phyloP scores from a whole-genome alignment of 2,888 invertebrate genomes.

The Apamea sordens region DNA sequence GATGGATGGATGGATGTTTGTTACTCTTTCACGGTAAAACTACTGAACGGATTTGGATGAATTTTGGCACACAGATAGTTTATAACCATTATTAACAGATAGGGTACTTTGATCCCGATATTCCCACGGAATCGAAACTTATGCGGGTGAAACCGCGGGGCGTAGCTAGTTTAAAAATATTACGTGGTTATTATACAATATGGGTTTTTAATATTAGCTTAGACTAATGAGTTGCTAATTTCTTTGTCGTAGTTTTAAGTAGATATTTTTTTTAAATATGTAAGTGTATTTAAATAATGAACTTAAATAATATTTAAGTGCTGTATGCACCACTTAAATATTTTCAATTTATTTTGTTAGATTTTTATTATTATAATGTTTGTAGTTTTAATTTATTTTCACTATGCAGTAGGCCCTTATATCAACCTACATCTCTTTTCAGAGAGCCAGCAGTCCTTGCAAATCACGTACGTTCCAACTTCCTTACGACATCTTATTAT shows the following conservation, averaged over 20 bases:
- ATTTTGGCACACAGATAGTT: no score
- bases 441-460: not conserved
- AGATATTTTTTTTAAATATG: not conserved
- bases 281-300: not conserved
- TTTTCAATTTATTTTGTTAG: not conserved
- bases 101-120: no score
- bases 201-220: slow-evolving; percentile 2
- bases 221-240: slow-evolving; percentile 6
- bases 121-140: no score
- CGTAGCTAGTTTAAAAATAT: slow-evolving; percentile 34
- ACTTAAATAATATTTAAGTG: not conserved
- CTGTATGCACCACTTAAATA: no score
- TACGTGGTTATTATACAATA: slow-evolving; percentile 21
- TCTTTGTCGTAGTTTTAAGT: not conserved
- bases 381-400: not conserved
- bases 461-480: not conserved
- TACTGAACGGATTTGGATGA: no score
- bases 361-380: not conserved
- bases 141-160: no score
- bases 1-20: no score
- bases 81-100: no score
- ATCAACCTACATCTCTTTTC: not conserved
- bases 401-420: no score
- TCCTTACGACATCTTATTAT: not conserved
- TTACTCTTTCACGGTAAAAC: no score